phyloP scores from a whole-genome alignment of 2,797 vertebrate genomes.

The Xenentodon cancila region DNA sequence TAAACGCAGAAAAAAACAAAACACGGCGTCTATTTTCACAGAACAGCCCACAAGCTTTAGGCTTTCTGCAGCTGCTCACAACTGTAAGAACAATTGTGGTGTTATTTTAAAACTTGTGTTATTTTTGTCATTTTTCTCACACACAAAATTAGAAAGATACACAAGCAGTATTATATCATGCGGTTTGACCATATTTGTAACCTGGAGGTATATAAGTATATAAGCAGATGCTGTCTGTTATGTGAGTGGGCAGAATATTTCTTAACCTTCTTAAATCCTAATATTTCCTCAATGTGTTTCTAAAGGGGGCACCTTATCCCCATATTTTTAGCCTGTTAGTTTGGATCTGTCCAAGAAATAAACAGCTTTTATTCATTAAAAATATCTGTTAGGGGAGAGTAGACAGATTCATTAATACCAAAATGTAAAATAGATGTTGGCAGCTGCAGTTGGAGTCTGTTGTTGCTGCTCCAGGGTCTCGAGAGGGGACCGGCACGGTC shows the following conservation, averaged over 20 bases:
- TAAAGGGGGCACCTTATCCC: too few species aligned
- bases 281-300: not conserved
- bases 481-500: too few species aligned
- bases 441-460: too few species aligned
- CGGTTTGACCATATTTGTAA: not conserved
- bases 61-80: not conserved
- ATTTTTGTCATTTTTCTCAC: not conserved
- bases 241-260: not conserved
- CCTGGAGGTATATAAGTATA: too few species aligned
- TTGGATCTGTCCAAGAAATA: too few species aligned
- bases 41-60: not conserved
- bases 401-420: too few species aligned
- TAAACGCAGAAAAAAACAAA: not conserved
- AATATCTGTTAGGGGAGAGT: too few species aligned
- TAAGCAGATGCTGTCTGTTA: not conserved
- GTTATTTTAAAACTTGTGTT: not conserved
- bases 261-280: too few species aligned
- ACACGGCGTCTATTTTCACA: not conserved
- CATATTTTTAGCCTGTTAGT: too few species aligned
- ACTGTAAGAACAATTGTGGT: not conserved
- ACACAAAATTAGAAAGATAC: not conserved
- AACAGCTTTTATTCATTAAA: too few species aligned
- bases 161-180: not conserved
- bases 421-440: too few species aligned
- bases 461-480: too few species aligned